Evolutionary conservation across 2,113 vertebrate species (phyloP), one percentile per base, ranked within the genome.

Genomic region (Petromus typicus): DNA sequence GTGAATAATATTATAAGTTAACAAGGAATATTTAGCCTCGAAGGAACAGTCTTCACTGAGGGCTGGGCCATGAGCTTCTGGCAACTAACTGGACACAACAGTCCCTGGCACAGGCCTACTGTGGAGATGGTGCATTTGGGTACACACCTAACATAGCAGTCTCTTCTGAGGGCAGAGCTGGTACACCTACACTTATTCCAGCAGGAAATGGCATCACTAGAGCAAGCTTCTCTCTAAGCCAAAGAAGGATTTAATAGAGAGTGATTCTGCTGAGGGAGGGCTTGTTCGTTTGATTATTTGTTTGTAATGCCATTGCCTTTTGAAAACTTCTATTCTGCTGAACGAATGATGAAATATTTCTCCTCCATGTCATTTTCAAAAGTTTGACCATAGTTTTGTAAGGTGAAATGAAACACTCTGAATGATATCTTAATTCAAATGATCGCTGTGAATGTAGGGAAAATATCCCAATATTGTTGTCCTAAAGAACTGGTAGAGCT

Each of bases 391-490:
- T 75, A 34, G 6, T 84, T 87, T 27, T 11, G 8, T 85, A 89
- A 82, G 61, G 8, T 85, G 16, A 86, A 83, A 34, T 54, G 32
- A 89, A 64, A 57, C 23, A 40, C 51, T 78, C 18, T 45, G 17
- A 86, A 40, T 32, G 43, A 7, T 71, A 25, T 45, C 27, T 89
- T 81, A 80, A 73, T 82, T 93, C 32, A 91, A 79, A 82, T 84
- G n/a, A 85, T n/a, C 3, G 25, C 11, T 69, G 34, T 45, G 64
- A 81, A 87, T 63, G 56, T 20, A 88, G 25, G 45, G 56, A 64
- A 95, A 95, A 76, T 43, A 80, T 56, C 2, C 32, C 64, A 93
- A 71, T 78, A 66, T 54, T 73, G 37, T 22, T 30, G 81, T 85
- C 30, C 1, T 34, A 64, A 85, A 88, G 20, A 76, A 17, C 85